Evolutionary conservation across 2,113 vertebrate species (phyloP), one percentile per base, ranked within the genome.

Genomic region (Pagrus major): DNA sequence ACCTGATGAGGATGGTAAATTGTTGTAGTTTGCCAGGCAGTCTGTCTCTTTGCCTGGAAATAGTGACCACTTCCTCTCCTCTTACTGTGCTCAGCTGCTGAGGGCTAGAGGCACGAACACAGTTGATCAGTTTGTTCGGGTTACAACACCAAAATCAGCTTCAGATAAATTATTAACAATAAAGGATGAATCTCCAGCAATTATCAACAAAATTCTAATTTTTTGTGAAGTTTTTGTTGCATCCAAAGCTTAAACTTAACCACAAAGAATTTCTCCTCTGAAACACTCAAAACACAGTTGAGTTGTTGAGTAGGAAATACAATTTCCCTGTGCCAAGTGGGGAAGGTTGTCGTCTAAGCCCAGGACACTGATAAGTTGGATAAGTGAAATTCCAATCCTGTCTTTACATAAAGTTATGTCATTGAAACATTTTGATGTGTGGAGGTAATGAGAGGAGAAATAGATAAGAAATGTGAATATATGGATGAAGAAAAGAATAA

Each of bases 1-100:
- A 98, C 97, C 95, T 95, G 78, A 98, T 89, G 81, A 99, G 95
- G 46, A 93, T 80, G 8, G 91, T 84, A 14, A 99, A 99, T 83
- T 99, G 97, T 46, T 95, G 95, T 4, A 96, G 55, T 29, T 70
- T 76, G 9, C 96, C 96, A 0, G 97, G 96, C 29, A 95, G 87
- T 33, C 81, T 65, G 35, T 96, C 88, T 18, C 18, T 91, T 7
- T 90, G 65, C 29, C 87, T 77, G 46, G 86, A 78, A 23, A 96
- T 83, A 0, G 52, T 87, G 68, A 96, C 67, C 0, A 71, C 58
- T 27, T 95, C 91, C 44, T 93, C 92, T 51, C 82, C 88, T 6
- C 75, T 73, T 1, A 37, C 27, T 20, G 0, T 81, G 37, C 71
- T 49, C 39, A 25, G 52, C 69, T 68, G 77, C 82, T 76, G 74